phyloP scores from a whole-genome alignment of 1,140 invertebrate genomes.

The Eumeta japonica region DNA sequence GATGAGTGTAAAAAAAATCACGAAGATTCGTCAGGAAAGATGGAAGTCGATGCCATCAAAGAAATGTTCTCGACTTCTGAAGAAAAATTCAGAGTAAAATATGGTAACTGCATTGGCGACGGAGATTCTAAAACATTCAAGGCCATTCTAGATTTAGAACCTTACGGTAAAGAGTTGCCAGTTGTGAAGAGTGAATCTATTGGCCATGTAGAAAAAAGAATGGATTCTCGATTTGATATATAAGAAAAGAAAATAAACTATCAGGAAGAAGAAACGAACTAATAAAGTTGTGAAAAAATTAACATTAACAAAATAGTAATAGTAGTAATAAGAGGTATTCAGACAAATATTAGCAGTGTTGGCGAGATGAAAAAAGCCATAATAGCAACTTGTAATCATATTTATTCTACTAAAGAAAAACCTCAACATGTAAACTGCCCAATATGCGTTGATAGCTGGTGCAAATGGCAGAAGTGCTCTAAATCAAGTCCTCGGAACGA shows the following conservation, averaged over 20 bases:
- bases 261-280: too few relatives aligned
- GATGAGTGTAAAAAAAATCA: conserved; percentile 17
- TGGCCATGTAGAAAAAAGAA: background rate
- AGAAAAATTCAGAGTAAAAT: conserved; percentile 13
- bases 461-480: conserved; percentile 15
- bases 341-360: conserved; percentile 19
- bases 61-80: conserved; percentile 19
- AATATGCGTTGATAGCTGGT: conserved; percentile 20
- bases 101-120: conserved; percentile 21
- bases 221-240: too few relatives aligned
- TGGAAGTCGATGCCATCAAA: conserved; percentile 18
- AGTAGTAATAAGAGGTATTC: too few relatives aligned
- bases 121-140: conserved; percentile 19
- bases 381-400: conserved; percentile 27
- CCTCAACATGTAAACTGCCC: conserved; percentile 21
- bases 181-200: background rate
- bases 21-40: conserved; percentile 16
- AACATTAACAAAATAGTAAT: too few relatives aligned
- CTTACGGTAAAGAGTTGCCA: conserved; percentile 9
- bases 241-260: too few relatives aligned
- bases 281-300: too few relatives aligned
- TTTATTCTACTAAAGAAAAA: conserved; percentile 23
- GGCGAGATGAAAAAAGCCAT: conserved; percentile 29
- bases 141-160: conserved; percentile 10
- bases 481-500: conserved; percentile 3